Conservation (phyloP, 2,888 invertebrate species). For the Scaptomyza cyrtandrae region DNA sequence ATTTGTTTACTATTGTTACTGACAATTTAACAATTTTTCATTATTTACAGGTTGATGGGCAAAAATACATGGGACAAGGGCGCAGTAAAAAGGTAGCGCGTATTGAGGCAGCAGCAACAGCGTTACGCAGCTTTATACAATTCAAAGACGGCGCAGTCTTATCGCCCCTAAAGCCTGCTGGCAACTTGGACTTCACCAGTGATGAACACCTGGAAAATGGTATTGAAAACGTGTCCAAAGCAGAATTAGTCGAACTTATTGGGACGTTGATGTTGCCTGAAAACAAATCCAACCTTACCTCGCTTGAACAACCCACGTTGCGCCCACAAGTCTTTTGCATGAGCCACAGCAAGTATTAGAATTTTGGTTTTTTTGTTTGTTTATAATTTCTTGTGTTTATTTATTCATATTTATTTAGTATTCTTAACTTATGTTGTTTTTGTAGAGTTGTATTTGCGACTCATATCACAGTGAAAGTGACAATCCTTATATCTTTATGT, state of each 20-base stretch:
- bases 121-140: slow-evolving; percentile 86
- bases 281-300: slow-evolving; percentile 71
- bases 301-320: slow-evolving; percentile 74
- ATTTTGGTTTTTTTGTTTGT: slow-evolving; percentile 70
- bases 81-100: slow-evolving; percentile 87
- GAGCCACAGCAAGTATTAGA: slow-evolving; percentile 84
- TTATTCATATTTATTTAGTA: slow-evolving; percentile 40
- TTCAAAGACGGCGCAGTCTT: slow-evolving; percentile 85
- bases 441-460: slow-evolving; percentile 11
- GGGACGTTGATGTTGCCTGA: slow-evolving; percentile 79
- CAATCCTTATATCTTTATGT: slow-evolving; percentile 2
- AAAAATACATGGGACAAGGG: slow-evolving; percentile 86
- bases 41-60: slow-evolving; percentile 85
- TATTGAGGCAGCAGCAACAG: slow-evolving; percentile 86
- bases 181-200: slow-evolving; percentile 86
- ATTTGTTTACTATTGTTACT: too few relatives aligned
- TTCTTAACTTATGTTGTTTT: slow-evolving; percentile 21
- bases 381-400: slow-evolving; percentile 22
- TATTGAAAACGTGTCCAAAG: slow-evolving; percentile 73
- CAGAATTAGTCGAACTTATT: slow-evolving; percentile 78
- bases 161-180: slow-evolving; percentile 82
- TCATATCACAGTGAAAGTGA: slow-evolving; percentile 37
- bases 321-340: slow-evolving; percentile 81
- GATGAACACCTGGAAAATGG: slow-evolving; percentile 85
- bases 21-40: not conserved